Conservation (phyloP, 2,888 invertebrate species). For the Lomographa bimaculata region DNA sequence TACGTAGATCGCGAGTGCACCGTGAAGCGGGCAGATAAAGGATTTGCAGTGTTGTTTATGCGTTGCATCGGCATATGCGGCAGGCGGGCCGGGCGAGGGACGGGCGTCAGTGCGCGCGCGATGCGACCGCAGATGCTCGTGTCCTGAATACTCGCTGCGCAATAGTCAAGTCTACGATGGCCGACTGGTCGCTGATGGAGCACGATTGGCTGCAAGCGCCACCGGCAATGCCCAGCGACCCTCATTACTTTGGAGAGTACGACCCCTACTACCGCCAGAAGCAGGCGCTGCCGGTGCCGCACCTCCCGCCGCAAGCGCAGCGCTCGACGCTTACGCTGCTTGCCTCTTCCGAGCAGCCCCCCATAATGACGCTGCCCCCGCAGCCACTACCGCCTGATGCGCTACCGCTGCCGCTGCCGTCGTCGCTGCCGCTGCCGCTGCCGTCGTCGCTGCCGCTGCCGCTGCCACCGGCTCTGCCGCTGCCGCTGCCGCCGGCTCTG, state of each 20-base stretch:
- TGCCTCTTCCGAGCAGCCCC: too few species aligned
- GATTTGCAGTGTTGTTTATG: conserved; percentile 71
- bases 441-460: conserved; percentile 19
- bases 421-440: conserved; percentile 20
- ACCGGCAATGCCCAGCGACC: conserved; percentile 40
- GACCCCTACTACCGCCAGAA: conserved; percentile 39
- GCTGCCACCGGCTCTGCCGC: too few species aligned
- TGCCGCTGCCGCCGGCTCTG: too few species aligned
- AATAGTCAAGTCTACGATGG: conserved; percentile 50
- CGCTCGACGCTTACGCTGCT: conserved; percentile 30
- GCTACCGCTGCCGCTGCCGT: too few species aligned
- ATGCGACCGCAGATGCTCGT: conserved; percentile 62
- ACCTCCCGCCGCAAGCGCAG: conserved; percentile 24
- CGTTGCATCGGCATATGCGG: conserved; percentile 50
- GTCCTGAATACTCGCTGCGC: conserved; percentile 47
- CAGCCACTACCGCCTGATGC: conserved; percentile 20
- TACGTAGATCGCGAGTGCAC: conserved; percentile 47
- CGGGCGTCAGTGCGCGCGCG: conserved; percentile 62
- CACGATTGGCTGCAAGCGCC: conserved; percentile 44
- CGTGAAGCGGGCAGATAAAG: conserved; percentile 60
- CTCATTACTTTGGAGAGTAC: conserved; percentile 42
- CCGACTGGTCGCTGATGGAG: conserved; percentile 53
- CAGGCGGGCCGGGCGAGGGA: conserved; percentile 48
- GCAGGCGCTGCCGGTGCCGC: conserved; percentile 23
- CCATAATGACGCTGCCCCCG: conserved; percentile 21